phyloP scores from a whole-genome alignment of 2,797 vertebrate species.

The Corythornis leucogaster region DNA sequence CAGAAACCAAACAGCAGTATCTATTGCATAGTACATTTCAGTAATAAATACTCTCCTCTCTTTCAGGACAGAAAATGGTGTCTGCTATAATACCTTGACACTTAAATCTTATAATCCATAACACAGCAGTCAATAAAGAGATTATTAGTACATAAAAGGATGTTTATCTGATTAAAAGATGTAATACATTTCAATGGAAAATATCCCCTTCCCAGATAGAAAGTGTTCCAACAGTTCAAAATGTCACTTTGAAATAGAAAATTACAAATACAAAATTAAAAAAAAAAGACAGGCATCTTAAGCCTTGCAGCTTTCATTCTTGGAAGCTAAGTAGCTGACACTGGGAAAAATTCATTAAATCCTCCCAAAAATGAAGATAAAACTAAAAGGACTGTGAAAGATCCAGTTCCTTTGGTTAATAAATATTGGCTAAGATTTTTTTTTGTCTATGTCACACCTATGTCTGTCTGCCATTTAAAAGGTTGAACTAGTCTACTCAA shows the following conservation, averaged over 20 bases:
- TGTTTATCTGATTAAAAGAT: slow-evolving; percentile 19
- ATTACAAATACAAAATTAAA: background rate
- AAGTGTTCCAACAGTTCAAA: background rate
- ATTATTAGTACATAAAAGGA: slow-evolving; percentile 8
- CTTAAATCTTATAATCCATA: slow-evolving; percentile 23
- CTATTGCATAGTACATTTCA: background rate
- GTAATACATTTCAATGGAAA: background rate
- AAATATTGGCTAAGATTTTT: background rate
- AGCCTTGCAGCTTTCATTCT: background rate
- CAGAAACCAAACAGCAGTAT: background rate
- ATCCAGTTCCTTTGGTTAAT: background rate
- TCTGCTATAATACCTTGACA: slow-evolving; percentile 2
- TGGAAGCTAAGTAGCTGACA: background rate
- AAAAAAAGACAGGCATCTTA: background rate
- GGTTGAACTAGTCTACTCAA: slow-evolving; percentile 2
- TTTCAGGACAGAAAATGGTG: background rate
- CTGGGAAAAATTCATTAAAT: background rate
- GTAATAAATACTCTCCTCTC: background rate
- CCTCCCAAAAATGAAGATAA: background rate
- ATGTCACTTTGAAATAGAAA: background rate
- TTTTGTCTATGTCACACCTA: background rate
- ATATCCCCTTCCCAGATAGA: background rate
- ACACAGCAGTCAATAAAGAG: slow-evolving; percentile 15
- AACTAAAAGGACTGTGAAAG: background rate
- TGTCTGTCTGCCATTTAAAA: slow-evolving; percentile 30